Conservation (phyloP, 2,113 vertebrate species). For the Corythaeola cristata region DNA sequence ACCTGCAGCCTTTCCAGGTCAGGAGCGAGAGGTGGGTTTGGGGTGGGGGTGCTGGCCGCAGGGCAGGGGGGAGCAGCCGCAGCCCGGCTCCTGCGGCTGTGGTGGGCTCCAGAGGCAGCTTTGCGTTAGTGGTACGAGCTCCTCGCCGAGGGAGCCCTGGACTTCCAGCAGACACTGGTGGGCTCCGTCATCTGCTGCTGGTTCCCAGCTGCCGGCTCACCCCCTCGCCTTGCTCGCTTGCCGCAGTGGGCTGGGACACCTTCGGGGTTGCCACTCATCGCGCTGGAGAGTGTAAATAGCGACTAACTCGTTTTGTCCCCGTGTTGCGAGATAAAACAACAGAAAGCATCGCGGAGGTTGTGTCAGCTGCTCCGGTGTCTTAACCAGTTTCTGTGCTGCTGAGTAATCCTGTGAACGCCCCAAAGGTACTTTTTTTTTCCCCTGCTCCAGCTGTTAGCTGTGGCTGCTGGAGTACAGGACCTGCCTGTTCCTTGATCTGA, state of each 20-base stretch:
- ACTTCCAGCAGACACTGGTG: neutral
- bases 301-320: rapidly evolving
- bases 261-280: neutral
- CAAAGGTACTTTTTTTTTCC: neutral
- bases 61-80: neutral
- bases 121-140: neutral
- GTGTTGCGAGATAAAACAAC: neutral
- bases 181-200: neutral
- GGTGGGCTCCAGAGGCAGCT: neutral
- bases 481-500: neutral
- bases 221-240: neutral
- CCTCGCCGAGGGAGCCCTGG: neutral
- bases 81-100: neutral
- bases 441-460: neutral
- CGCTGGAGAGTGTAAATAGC: neutral
- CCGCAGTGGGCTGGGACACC: rapidly evolving
- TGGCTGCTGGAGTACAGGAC: neutral
- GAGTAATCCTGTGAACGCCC: neutral
- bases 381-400: neutral
- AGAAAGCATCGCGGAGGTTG: neutral
- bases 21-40: neutral
- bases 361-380: neutral
- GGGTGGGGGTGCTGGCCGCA: neutral
- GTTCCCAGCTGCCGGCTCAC: neutral
- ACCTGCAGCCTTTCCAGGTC: neutral